These are phyloP conservation scores for Paedocypris sp. DNA, from an alignment of 2,113 vertebrate species.

Conservation along the genomic window DNA sequence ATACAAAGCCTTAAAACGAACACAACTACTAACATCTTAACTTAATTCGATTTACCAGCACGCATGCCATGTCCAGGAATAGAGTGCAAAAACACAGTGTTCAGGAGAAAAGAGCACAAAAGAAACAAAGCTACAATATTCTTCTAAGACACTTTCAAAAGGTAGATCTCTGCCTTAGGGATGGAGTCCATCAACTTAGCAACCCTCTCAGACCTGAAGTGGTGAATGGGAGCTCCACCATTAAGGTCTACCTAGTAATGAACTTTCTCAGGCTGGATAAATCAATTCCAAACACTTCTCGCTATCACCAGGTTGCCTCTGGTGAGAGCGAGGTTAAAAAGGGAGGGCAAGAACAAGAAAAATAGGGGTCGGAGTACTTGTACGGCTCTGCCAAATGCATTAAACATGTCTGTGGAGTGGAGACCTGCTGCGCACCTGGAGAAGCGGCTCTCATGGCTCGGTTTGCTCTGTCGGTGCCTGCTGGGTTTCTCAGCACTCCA, in stretches of 20 bases:
- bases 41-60: slow-evolving; percentile 30
- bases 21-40: slow-evolving; percentile 19
- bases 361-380: background rate
- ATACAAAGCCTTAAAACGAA: slow-evolving; percentile 16
- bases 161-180: background rate
- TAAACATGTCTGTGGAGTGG: slow-evolving; percentile 30
- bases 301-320: background rate
- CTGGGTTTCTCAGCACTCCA: slow-evolving; percentile 22
- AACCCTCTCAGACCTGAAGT: background rate
- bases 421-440: slow-evolving; percentile 32
- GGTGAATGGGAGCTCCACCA: background rate
- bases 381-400: slow-evolving; percentile 25
- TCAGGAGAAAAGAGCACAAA: too few relatives aligned
- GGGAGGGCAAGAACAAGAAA: background rate
- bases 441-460: slow-evolving; percentile 25
- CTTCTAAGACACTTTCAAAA: too few relatives aligned
- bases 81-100: too few relatives aligned
- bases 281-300: slow-evolving; percentile 31
- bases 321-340: slow-evolving; percentile 13
- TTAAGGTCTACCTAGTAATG: slow-evolving; percentile 24
- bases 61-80: too few relatives aligned
- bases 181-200: background rate
- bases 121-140: too few relatives aligned
- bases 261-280: slow-evolving; percentile 26
- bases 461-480: slow-evolving; percentile 23